Conservation (phyloP, 2,888 invertebrate genomes). For the Syrista parreyssii region DNA sequence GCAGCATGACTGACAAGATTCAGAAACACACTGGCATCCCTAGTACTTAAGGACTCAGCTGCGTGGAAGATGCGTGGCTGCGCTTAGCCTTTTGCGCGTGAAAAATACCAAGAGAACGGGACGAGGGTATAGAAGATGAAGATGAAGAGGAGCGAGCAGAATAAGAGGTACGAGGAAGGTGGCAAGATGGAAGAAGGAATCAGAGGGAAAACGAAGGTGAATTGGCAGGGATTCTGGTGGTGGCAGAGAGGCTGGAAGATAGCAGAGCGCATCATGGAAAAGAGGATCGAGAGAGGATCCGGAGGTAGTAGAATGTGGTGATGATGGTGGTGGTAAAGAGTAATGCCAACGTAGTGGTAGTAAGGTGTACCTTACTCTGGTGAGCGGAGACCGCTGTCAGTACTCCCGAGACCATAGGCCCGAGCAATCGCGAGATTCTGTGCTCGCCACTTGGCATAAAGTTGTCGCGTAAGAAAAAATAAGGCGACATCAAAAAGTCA, state of each 20-base stretch:
- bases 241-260: slow-evolving; percentile 15
- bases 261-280: slow-evolving; percentile 21
- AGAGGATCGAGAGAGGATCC: slow-evolving; percentile 14
- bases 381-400: slow-evolving; percentile 57
- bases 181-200: slow-evolving; percentile 2
- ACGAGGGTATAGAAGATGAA: not conserved
- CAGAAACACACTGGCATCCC: not conserved
- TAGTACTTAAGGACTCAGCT: not conserved
- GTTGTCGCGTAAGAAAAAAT: not conserved
- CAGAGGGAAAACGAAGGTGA: slow-evolving; percentile 43
- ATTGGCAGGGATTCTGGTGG: slow-evolving; percentile 25
- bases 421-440: slow-evolving; percentile 51
- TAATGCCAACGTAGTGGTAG: slow-evolving; percentile 39
- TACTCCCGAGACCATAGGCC: slow-evolving; percentile 54
- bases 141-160: not conserved
- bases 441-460: not conserved
- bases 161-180: not conserved
- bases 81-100: not conserved
- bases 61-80: not conserved
- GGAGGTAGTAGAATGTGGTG: slow-evolving; percentile 15
- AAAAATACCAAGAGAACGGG: not conserved
- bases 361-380: slow-evolving; percentile 56
- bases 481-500: not conserved
- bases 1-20: not conserved
- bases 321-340: slow-evolving; percentile 38